Evolutionary conservation across 2,888 invertebrate genomes (phyloP), one percentile per base, ranked within the genome.

Genomic region (Cenopis cana): DNA sequence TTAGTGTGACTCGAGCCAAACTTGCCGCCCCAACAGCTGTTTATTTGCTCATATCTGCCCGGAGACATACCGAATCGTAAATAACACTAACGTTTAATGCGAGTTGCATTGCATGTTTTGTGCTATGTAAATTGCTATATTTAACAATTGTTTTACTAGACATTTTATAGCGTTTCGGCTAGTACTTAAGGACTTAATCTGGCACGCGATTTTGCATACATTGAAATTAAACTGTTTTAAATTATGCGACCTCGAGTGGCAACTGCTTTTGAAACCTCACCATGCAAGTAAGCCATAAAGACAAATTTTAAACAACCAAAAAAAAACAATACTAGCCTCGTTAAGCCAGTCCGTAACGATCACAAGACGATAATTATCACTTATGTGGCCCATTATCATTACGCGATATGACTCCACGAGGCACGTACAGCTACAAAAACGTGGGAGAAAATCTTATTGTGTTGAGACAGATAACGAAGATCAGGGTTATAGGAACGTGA

Each of bases 401-500:
- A 82, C 76, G 75, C 75, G 79, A 76, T 78, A 80, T 84, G 82
- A 85, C 81, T 78, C 77, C 79, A 67, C 64, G 75, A 67, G 73
- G 62, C 74, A 76, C 74, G 76, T 76, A 67, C 69, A 56, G 67
- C 61, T 33, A 79, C 76, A 82, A 82, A 82, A 82, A 82, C 82
- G 83, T 83, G 83, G 74, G 83, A 81, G 75, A 73, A 41, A 50
- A 36, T 61, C 55, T 66, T 74, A 73, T 76, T 75, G 77, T 79
- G 65, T 74, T 74, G 76, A 78, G 78, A 66, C 24, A 56, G 76
- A 76, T 76, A 71, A 65, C 68, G 72, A 77, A 78, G 78, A 78
- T 76, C 79, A 75, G 74, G 74, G 74, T 59, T 74, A 66, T 33
- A 54, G 38, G 69, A 17, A 66, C 70, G 71, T 66, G 71, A 66